Base-by-base conservation (phyloP, 2,113 vertebrate genomes). In the Arenaria interpres region DNA sequence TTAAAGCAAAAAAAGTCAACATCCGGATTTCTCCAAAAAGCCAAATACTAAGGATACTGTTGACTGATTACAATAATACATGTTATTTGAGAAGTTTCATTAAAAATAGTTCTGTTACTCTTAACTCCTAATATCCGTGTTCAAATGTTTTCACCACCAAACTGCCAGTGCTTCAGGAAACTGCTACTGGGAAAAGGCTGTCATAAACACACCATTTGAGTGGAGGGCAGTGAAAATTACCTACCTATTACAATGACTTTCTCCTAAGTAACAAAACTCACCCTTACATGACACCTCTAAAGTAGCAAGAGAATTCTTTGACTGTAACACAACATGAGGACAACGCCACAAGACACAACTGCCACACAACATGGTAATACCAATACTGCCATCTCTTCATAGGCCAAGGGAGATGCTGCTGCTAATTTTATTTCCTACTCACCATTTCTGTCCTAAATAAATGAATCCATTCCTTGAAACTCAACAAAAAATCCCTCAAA, bases 361-460 rank as follows among this genome's bases (percentile, higher is more conserved):
- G 4, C 60, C 33, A n/a, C 0, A 0, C 43, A 73, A 32, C 48
- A 18, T 4, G 6, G 39, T 18, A 82, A 50, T 37, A 68, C 4
- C 37, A 66, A 71, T 45, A 64, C 24, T 35, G 32, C 46, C 21
- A 51, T 43, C 14, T 48, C 66, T 74, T 57, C 46, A 63, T 1
- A 37, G 14, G 46, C 54, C 57, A 75, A 57, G 33, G 22, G 33
- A 88, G 54, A 74, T 3, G 1, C 25, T 30, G 12, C 35, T 68
- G 33, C 27, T 78, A 39, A 72, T 93, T 75, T 83, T 60, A 68
- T 72, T 84, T 69, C 76, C 54, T 87, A 51, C 32, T 75, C 13
- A 37, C 12, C 8, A 91, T 12, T 43, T 43, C 16, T 76, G 33
- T 43, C 43, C 50, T 56, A 91, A 71, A 41, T 54, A 37, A 89